Conservation (phyloP, 2,888 invertebrate species). For the Tenthredo amoena region DNA sequence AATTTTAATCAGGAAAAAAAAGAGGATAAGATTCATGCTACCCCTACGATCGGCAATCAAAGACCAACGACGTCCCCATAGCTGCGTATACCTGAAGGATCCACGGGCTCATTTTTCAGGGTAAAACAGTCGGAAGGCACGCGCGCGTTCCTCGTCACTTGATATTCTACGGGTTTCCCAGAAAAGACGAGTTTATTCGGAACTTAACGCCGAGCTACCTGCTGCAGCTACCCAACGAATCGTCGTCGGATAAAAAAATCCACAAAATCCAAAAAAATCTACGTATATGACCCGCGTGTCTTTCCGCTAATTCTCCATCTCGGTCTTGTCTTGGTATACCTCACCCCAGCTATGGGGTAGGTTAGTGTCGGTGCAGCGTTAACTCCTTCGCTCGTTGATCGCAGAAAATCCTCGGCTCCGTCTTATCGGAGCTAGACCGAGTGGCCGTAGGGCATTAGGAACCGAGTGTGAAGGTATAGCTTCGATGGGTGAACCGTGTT, state of each 20-base stretch:
- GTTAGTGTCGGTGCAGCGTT: conserved; percentile 12
- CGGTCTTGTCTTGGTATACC: not conserved
- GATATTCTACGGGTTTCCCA: conserved; percentile 30
- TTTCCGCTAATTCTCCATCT: not conserved
- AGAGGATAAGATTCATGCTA: too few species aligned
- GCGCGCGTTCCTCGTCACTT: conserved; percentile 22
- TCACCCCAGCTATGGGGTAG: not conserved
- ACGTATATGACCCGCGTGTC: too few species aligned
- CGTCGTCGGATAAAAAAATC: not conserved
- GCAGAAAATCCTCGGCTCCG: not conserved
- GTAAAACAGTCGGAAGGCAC: conserved; percentile 19
- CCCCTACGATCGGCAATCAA: not conserved
- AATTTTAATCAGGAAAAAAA: too few species aligned
- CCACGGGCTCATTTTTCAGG: not conserved
- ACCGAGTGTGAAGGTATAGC: not conserved
- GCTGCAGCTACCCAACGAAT: not conserved
- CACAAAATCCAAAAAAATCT: not conserved
- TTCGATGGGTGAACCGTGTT: not conserved
- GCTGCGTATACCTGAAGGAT: not conserved
- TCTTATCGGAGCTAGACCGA: not conserved
- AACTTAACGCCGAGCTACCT: not conserved
- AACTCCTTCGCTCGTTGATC: not conserved
- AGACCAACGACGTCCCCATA: not conserved
- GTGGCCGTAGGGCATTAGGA: conserved; percentile 10
- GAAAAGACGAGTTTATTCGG: not conserved